Percentiles rank a stretch among this genome's conserved stretches.
These are phyloP conservation scores for Callyntrura sp. DNA, from an alignment of 2,888 invertebrate genomes.

Conservation along the genomic window DNA sequence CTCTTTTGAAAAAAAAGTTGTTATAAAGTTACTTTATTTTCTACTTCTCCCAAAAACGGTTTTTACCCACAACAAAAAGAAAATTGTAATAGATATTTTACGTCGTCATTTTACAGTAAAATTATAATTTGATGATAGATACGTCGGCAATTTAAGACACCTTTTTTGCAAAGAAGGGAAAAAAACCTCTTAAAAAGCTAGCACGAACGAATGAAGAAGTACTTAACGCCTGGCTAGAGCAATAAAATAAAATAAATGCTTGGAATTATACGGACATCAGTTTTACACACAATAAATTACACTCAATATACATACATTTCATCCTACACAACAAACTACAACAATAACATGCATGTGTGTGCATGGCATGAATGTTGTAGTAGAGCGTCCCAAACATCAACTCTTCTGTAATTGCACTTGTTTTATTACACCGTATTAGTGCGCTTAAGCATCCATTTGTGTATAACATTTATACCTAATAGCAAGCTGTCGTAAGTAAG, in stretches of 20 bases:
- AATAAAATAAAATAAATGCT: slow-evolving; percentile 74
- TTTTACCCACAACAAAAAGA: slow-evolving; percentile 20
- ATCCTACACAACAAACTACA: slow-evolving; percentile 24
- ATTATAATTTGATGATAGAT: slow-evolving; percentile 64
- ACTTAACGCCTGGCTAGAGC: slow-evolving; percentile 70
- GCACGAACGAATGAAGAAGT: slow-evolving; percentile 66
- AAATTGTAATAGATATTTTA: slow-evolving; percentile 58
- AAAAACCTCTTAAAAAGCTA: slow-evolving; percentile 56
- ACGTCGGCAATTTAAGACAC: slow-evolving; percentile 64
- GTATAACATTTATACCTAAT: slow-evolving; percentile 57
- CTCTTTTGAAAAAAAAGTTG: not conserved
- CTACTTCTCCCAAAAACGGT: not conserved
- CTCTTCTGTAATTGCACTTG: slow-evolving; percentile 67
- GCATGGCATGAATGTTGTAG: slow-evolving; percentile 3
- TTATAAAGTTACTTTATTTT: slow-evolving; percentile 38
- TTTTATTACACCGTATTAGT: slow-evolving; percentile 72
- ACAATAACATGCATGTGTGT: slow-evolving; percentile 1
- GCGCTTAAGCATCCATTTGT: slow-evolving; percentile 60
- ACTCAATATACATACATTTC: slow-evolving; percentile 62
- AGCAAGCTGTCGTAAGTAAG: slow-evolving; percentile 57
- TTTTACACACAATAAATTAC: slow-evolving; percentile 76
- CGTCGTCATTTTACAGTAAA: slow-evolving; percentile 52
- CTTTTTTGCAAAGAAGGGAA: slow-evolving; percentile 56
- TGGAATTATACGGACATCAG: slow-evolving; percentile 76
- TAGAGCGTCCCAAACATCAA: slow-evolving; percentile 23